Evolutionary conservation across 53 echinoderm and acorn worm species (phyloP), one percentile per base, ranked within the genome.

Genomic region (Patiria pectinifera): DNA sequence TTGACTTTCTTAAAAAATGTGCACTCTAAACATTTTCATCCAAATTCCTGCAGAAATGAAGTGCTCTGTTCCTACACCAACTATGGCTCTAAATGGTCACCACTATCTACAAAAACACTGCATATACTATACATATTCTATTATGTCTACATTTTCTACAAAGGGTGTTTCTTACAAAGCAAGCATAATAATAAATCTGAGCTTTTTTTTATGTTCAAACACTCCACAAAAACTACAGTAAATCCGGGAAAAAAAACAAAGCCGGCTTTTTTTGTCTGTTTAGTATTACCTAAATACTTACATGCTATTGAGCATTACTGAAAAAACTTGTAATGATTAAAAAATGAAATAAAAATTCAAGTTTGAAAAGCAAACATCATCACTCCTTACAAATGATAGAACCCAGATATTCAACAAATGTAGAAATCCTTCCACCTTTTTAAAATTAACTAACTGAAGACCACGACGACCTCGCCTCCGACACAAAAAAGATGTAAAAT

Each of bases 111-210:
- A 90, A 53, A 89, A 80, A 90, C 90, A 90, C 90, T 23, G 81
- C 81, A 80, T 90, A 81, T 90, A 80, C 90, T 90, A 77, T 90
- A 90, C 90, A 90, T 53, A 62, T 80, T 90, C 90, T 90, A 78
- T 35, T 35, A 80, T 48, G 90, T 66, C 90, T 90, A 90, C 90
- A 90, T 62, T 90, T 90, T 90, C 90, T 90, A 90, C 90, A 90
- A 79, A 81, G 90, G 62, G 35, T 62, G 13, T 25, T 62, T 45
- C 26, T 66, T 80, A 90, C 62, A 90, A 90, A 90, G 90, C 90
- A 90, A 90, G 90, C 90, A 90, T 66, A 74, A 86, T 86, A n/a
- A 90, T 88, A 60, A 43, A 59, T 90, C 81, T 80, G 90, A 80
- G 81, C 81, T 19, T 90, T 90, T 63, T 89, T 80, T 80, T 46